A percentile compares a stretch with the other conserved stretches of the same genome.
Evolutionary conservation across 1,140 invertebrate genomes (phyloP).

Genomic region (Calliphora vicina): DNA sequence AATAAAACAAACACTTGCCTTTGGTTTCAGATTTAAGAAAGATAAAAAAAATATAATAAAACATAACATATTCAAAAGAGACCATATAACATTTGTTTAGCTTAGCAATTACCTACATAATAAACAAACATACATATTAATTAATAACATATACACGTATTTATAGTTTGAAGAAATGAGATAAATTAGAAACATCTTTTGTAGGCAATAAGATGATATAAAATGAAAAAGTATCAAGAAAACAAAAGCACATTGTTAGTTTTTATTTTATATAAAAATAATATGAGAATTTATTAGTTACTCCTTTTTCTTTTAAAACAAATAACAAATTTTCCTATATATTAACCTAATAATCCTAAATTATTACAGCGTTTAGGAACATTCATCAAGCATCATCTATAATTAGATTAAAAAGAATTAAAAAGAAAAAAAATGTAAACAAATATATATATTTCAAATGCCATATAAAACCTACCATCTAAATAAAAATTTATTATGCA

Average conservation of each 20-base stretch:
- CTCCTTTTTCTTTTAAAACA: background rate
- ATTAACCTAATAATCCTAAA: background rate
- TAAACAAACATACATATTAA: background rate
- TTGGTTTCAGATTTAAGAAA: constrained; percentile 2
- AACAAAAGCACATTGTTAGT: background rate
- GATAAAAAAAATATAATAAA: background rate
- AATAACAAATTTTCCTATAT: background rate
- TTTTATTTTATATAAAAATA: background rate
- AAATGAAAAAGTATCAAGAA: background rate
- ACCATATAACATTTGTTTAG: background rate
- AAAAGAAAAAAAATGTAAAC: background rate
- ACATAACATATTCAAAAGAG: constrained; percentile 7
- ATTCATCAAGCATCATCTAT: background rate
- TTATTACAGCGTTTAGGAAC: background rate
- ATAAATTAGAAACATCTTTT: background rate
- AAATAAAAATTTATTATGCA: constrained; percentile 67
- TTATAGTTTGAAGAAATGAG: background rate
- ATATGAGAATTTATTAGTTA: background rate
- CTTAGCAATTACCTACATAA: constrained; percentile 10
- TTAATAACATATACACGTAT: too few species aligned
- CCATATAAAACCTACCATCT: constrained; percentile 56
- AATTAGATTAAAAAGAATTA: background rate
- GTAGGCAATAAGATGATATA: background rate
- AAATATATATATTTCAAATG: too few species aligned
- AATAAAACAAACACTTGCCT: background rate